Base-by-base conservation (phyloP, 2,113 vertebrate genomes). In the Ahaetulla prasina region DNA sequence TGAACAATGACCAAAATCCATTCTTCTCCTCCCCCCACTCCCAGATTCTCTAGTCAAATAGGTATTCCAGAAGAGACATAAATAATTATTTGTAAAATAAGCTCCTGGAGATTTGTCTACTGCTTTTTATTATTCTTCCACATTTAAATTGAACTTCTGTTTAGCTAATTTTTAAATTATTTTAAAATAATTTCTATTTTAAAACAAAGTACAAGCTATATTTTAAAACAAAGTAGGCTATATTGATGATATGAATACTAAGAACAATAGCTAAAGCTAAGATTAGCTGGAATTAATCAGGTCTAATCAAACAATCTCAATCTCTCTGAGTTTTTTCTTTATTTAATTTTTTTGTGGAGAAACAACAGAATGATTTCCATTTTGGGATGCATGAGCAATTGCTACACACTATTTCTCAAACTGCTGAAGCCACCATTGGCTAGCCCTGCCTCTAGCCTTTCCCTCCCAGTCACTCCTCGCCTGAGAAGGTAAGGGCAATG, bases 151-250 rank as follows among this genome's bases (percentile, higher is more conserved):
- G 85, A 12, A 6, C 35, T 92, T n/a, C 80, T 63, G 14, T 55
- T 87, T 89, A 27, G 63, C 20, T 94, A 54, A 74, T 22, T 93
- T n/a, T n/a, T n/a, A n/a, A n/a, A n/a, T n/a, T n/a, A n/a, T n/a
- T n/a, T n/a, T n/a, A n/a, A n/a, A n/a, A n/a, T 84, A 3, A 85
- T 80, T 88, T 4, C 39, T 91, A 90, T 23, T 90, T 90, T 90
- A 89, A 74, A 92, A 0, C 92, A 86, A 49, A 16, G 55, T 43
- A 90, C 9, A 2, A 23, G 8, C n/a, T n/a, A n/a, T 91, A 90
- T 23, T 90, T 90, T 90, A 89, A 74, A 92, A 0, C 92, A 86
- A 49, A 16, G 55, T 43, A 74, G 63, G 35, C 8, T 22, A 80
- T 9, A 80, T 80, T 80, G 80, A 49, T 86, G 90, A 55, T 9